These are phyloP conservation scores for Limosa lapponica DNA, from an alignment of 2,797 vertebrate species.

Conservation along the genomic window DNA sequence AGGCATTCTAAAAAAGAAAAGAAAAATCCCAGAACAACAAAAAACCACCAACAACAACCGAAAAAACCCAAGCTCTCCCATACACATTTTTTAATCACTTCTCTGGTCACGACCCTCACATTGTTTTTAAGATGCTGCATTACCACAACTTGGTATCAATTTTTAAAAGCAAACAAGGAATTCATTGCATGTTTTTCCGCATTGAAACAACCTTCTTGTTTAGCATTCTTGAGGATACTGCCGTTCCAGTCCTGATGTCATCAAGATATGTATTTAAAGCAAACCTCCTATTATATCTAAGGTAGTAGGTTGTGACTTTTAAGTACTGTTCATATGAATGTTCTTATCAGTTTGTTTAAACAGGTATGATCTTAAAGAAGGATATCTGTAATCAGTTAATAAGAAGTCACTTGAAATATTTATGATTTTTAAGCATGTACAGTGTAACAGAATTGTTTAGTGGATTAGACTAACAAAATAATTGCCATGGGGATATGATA, in stretches of 20 bases:
- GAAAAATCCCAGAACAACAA: not conserved
- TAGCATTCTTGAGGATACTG: conserved; percentile 53
- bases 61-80: not conserved
- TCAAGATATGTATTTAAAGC: conserved; percentile 31
- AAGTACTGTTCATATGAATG: conserved; percentile 13
- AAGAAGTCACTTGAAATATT: conserved; percentile 33
- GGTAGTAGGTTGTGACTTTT: conserved; percentile 26
- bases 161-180: not conserved
- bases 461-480: not conserved
- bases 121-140: not conserved
- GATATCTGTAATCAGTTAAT: not conserved
- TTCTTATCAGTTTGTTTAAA: conserved; percentile 27
- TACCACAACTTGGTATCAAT: not conserved
- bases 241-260: conserved; percentile 28
- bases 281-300: not conserved
- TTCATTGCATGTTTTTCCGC: conserved; percentile 23
- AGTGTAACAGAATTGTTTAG: not conserved
- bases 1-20: not conserved
- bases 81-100: not conserved
- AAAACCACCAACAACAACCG: not conserved
- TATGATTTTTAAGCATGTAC: not conserved
- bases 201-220: conserved; percentile 42
- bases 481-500: not conserved
- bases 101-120: not conserved
- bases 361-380: not conserved